Conservation (phyloP, 2,888 invertebrate genomes). For the Parascotia fuliginaria region DNA sequence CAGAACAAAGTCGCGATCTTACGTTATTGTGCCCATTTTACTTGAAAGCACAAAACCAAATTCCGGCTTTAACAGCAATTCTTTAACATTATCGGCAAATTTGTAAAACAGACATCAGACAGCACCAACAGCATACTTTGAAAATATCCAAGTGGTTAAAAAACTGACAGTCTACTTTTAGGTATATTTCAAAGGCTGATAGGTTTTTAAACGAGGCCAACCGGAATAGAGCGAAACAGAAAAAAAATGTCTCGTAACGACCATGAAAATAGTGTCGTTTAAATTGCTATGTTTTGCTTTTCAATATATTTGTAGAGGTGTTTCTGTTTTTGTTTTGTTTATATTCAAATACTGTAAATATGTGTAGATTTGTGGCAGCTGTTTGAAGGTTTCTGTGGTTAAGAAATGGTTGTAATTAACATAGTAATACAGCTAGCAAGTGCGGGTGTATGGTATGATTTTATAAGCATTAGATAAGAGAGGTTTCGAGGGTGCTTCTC, state of each 20-base stretch:
- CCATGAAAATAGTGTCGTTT: slow-evolving; percentile 40
- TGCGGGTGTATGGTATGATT: too few relatives aligned
- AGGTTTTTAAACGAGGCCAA: slow-evolving; percentile 45
- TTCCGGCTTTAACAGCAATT: background rate
- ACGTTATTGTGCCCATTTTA: too few relatives aligned
- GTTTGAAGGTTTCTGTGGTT: background rate
- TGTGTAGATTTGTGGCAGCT: background rate
- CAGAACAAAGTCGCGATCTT: too few relatives aligned
- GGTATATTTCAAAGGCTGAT: slow-evolving; percentile 43
- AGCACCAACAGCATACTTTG: slow-evolving; percentile 16
- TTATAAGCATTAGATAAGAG: too few relatives aligned
- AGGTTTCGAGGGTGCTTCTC: too few relatives aligned
- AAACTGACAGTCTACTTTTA: slow-evolving; percentile 26
- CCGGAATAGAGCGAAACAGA: slow-evolving; percentile 25
- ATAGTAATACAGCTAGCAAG: too few relatives aligned
- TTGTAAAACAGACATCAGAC: background rate
- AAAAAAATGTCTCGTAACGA: slow-evolving; percentile 40
- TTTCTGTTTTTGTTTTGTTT: slow-evolving; percentile 4
- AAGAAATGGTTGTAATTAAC: background rate
- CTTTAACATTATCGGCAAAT: background rate
- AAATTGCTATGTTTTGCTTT: slow-evolving; percentile 32
- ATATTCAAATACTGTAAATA: slow-evolving; percentile 4
- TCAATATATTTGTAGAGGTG: slow-evolving; percentile 9
- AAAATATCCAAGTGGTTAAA: slow-evolving; percentile 19
- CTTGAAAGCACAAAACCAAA: too few relatives aligned